phyloP scores from a whole-genome alignment of 2,797 vertebrate species.

The Sebastes iracundus region DNA sequence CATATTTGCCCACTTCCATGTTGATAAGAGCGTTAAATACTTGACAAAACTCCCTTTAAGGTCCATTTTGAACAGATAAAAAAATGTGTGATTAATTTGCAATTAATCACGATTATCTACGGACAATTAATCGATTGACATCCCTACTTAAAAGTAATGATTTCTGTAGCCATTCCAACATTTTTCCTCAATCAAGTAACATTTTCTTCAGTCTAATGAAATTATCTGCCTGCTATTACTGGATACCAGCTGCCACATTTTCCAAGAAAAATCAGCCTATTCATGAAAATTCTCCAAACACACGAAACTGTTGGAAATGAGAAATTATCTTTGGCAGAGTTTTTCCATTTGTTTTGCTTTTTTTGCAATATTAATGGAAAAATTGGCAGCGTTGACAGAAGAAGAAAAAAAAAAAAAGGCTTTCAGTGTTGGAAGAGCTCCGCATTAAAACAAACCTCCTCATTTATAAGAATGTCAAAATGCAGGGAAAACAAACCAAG shows the following conservation, averaged over 20 bases:
- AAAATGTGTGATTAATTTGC: no score
- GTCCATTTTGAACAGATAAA: no score
- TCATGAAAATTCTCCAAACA: not conserved
- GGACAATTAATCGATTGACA: no score
- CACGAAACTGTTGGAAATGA: constrained; percentile 2
- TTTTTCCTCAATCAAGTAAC: not conserved
- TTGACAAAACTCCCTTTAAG: no score
- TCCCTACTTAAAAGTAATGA: not conserved
- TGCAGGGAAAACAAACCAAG: constrained; percentile 32
- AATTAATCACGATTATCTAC: no score
- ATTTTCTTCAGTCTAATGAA: not conserved
- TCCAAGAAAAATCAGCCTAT: not conserved
- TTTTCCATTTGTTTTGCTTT: not conserved
- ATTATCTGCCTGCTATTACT: not conserved
- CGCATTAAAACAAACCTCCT: constrained; percentile 35
- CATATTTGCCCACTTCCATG: no score
- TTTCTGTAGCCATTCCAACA: not conserved
- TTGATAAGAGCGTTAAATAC: no score
- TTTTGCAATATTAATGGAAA: constrained; percentile 11
- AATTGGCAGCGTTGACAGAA: not conserved
- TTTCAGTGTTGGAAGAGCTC: constrained; percentile 5
- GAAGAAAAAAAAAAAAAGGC: not conserved
- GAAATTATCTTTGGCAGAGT: constrained; percentile 11
- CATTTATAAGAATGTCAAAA: constrained; percentile 39
- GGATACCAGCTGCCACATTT: not conserved